phyloP scores from a whole-genome alignment of 2,797 vertebrate genomes.

The Lemur catta region DNA sequence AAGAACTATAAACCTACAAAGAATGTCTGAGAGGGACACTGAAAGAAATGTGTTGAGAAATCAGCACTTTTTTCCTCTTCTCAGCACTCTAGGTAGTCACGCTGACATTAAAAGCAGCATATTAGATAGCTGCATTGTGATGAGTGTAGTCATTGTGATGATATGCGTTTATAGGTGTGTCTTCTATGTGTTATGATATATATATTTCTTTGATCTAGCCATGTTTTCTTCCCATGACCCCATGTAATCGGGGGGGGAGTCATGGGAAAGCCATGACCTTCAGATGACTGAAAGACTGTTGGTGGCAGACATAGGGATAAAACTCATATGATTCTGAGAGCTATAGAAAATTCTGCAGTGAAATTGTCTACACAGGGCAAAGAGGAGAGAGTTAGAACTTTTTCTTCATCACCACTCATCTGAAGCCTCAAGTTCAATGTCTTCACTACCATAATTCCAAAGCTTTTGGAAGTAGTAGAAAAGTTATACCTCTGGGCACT shows the following conservation, averaged over 20 bases:
- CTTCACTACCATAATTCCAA: neutral
- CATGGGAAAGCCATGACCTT: neutral
- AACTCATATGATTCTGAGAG: neutral
- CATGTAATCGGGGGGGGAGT: too few species aligned
- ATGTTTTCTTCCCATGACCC: neutral
- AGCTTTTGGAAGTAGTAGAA: neutral
- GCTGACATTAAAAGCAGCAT: neutral
- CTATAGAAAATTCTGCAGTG: neutral
- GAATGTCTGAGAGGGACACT: neutral
- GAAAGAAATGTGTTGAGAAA: neutral
- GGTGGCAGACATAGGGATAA: neutral
- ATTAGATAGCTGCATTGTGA: neutral
- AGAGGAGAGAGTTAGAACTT: neutral
- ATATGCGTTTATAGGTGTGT: neutral
- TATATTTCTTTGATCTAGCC: neutral
- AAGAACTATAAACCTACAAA: neutral
- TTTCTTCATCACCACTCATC: neutral
- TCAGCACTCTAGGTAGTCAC: neutral
- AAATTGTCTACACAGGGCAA: neutral
- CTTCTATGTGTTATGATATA: neutral
- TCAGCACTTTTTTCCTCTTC: neutral
- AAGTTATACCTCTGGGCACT: neutral
- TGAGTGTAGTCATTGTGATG: neutral
- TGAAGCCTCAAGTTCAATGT: neutral
- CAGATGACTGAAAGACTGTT: neutral